Base-by-base conservation (phyloP, 2,888 invertebrate genomes). In the Mythimna vitellina region DNA sequence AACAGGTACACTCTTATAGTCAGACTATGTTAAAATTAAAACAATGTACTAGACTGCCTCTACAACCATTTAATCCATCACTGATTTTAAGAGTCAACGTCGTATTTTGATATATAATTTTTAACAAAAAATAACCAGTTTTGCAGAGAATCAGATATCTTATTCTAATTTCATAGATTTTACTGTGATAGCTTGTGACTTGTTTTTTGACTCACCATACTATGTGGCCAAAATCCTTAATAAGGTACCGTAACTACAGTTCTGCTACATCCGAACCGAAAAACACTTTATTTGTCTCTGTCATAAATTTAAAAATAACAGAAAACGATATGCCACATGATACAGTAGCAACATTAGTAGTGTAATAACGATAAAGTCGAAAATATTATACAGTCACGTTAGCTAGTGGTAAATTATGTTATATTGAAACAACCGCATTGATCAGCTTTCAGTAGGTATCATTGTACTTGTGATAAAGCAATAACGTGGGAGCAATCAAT, bases 341-440 rank as follows among this genome's bases (percentile, higher is more conserved):
- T 38, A 49, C 38, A 49, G 49, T 70, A 70, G 38, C 29, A 38
- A 51, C 51, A 51, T 10, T 25, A 8, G 69, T 17, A 38, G n/a
- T 25, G 25, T 4, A 57, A 4, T 32, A 63, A 49, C 46, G 22
- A 38, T 12, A 49, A 12, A 49, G 25, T 29, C 9, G 49, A 57
- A 80, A 62, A 42, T 58, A 29, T 35, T n/a, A 58, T 46, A 61
- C 17, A 66, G 76, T 67, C 64, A 68, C 76, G 64, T 69, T 57
- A 58, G 42, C 22, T 53, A 22, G 56, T 56, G 63, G 68, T 38
- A n/a, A 68, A 68, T 78, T 77, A 67, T 76, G 35, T 67, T 38
- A 53, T 51, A 76, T 76, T 68, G 60, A 53, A 57, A 65, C n/a
- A 60, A 78, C 58, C 78, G 10, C 58, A 60, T 78, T 60, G 25